Evolutionary conservation across 2,797 vertebrate species (phyloP).

Genomic region (Cygnus olor): DNA sequence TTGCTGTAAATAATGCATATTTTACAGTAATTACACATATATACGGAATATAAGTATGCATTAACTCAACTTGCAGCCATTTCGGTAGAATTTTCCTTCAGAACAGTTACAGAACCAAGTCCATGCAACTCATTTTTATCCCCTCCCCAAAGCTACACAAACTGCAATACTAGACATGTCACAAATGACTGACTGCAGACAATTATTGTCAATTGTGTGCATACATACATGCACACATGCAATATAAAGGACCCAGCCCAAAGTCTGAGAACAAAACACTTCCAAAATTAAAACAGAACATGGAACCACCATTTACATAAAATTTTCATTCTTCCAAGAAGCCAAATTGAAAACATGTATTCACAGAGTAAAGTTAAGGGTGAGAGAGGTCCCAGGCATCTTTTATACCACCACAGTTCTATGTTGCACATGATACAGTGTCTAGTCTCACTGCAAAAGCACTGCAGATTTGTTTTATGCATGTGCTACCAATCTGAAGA

Average conservation of each 20-base stretch:
- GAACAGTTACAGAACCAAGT: background rate
- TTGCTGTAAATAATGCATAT: background rate
- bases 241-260: background rate
- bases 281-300: background rate
- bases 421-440: background rate
- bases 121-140: background rate
- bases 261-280: background rate
- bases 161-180: background rate
- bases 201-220: background rate
- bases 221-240: background rate
- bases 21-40: background rate
- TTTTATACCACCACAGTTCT: background rate
- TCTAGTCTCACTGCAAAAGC: background rate
- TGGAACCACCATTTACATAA: background rate
- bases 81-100: background rate
- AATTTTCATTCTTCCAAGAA: background rate
- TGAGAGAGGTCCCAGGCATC: background rate
- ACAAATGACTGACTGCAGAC: background rate
- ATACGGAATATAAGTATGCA: background rate
- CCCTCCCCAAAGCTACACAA: background rate
- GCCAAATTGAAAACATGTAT: background rate
- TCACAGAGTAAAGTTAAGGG: background rate
- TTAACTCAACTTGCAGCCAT: background rate
- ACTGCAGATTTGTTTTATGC: background rate
- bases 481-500: background rate